phyloP scores from a whole-genome alignment of 1,140 invertebrate genomes.

The Scaptomyza hsui region DNA sequence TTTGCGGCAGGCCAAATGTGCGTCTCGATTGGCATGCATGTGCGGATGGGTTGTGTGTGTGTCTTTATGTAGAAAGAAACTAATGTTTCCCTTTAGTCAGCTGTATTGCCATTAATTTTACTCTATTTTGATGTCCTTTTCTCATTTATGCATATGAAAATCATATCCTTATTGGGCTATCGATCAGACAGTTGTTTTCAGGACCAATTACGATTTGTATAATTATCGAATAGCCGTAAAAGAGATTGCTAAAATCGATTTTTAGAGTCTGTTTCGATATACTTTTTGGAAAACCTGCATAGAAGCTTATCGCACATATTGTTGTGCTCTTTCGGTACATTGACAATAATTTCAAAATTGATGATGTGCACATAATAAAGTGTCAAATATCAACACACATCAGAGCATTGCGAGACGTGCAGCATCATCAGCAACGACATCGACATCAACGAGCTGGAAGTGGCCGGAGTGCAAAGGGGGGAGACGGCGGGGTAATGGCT shows the following conservation, averaged over 20 bases:
- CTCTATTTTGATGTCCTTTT: too few relatives aligned
- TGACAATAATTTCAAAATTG: conserved; percentile 71
- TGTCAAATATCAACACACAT: conserved; percentile 74
- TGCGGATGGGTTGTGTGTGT: not conserved
- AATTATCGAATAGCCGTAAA: not conserved
- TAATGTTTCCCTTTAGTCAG: too few relatives aligned
- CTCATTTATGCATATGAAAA: too few relatives aligned
- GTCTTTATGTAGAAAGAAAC: not conserved
- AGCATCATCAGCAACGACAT: conserved; percentile 37
- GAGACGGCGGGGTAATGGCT: conserved; percentile 28
- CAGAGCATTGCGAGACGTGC: conserved; percentile 48
- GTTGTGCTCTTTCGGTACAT: conserved; percentile 18
- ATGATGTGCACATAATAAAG: conserved; percentile 78
- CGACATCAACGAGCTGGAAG: conserved; percentile 20
- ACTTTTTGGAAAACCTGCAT: not conserved
- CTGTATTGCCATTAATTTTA: too few relatives aligned
- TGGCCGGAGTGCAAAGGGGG: not conserved
- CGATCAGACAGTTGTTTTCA: too few relatives aligned
- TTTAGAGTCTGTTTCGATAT: not conserved
- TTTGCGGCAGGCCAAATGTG: conserved; percentile 67
- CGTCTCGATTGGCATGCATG: conserved; percentile 1
- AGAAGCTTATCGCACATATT: conserved; percentile 11
- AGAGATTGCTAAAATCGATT: not conserved
- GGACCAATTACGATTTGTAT: not conserved
- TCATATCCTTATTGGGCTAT: too few relatives aligned